Conservation (phyloP, 2,888 invertebrate species). For the Hoplodrina ambigua region DNA sequence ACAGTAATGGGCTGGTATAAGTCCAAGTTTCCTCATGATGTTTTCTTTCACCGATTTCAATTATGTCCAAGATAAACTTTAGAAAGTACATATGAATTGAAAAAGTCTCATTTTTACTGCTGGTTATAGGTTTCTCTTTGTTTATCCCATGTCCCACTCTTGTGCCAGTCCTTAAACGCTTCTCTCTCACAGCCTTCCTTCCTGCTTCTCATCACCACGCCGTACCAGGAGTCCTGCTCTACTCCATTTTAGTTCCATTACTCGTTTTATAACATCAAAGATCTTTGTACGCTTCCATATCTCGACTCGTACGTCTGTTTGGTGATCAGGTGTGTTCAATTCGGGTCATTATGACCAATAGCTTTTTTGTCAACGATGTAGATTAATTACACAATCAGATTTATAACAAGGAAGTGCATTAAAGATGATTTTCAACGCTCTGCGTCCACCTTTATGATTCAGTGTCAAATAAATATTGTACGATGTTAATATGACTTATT, state of each 20-base stretch:
- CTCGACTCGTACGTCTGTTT: not conserved
- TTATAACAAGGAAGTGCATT: conserved; percentile 65
- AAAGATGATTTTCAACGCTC: conserved; percentile 62
- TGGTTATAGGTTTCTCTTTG: too few species aligned
- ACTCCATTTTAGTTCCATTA: not conserved
- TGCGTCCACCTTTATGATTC: conserved; percentile 45
- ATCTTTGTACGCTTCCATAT: not conserved
- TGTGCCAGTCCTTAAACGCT: not conserved
- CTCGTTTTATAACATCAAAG: not conserved
- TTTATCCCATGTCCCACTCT: too few species aligned
- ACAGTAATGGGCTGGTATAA: too few species aligned
- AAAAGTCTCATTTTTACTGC: too few species aligned
- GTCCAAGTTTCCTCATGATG: too few species aligned
- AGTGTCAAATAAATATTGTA: conserved; percentile 59
- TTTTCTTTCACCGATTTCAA: too few species aligned
- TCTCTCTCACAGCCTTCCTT: not conserved
- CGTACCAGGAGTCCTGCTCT: not conserved
- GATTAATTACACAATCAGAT: conserved; percentile 59
- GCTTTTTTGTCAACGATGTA: conserved; percentile 31
- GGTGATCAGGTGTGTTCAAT: conserved; percentile 20
- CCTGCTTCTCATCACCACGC: not conserved
- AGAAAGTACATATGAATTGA: too few species aligned
- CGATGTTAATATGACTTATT: conserved; percentile 53
- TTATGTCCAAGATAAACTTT: too few species aligned
- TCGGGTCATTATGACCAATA: conserved; percentile 17